Evolutionary conservation across 2,888 invertebrate genomes (phyloP), one percentile per base, ranked within the genome.

Genomic region (Amiota minor): DNA sequence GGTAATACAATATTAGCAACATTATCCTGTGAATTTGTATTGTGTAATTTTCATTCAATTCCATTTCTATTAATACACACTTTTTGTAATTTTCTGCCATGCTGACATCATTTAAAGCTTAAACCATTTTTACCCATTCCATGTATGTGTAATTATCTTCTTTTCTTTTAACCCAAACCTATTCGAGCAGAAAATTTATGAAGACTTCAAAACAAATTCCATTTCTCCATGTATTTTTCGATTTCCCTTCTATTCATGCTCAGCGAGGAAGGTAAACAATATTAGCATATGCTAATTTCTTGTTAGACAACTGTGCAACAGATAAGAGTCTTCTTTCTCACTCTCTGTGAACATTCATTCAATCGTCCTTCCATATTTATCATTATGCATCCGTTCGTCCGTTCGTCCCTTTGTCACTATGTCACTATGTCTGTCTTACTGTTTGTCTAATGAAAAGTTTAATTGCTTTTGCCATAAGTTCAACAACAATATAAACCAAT

Each of bases 271-370:
- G 12, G 53, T 53, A 68, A 68, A 68, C 35, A 53, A 50, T 9
- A 68, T 68, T 68, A 68, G 67, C 67, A 68, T 68, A 68, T 23
- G 67, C 20, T 68, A 68, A 68, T 68, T 50, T 53, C 46, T 9
- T 49, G 11, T 45, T 65, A 14, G 8, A 53, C 53, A 53, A 53
- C 53, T 16, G 16, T 16, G 53, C 14, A 6, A 9, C 14, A 53
- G 53, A 53, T 12, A 53, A 53, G 53, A n/a, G 2, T 53, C 14
- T 53, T 16, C 16, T 9, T n/a, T 53, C 1, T n/a, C 6, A n/a
- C 16, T 53, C 53, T 53, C n/a, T 53, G 2, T 14, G 53, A 16
- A 14, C 53, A 16, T 53, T 53, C 12, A 14, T 53, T 53, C 53
- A 53, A 14, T 9, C 1, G 53, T 16, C 53, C 53, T 14, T 53